Percentiles rank a stretch among this genome's conserved stretches.
Conservation (phyloP, 2,888 invertebrate species). For the Cylloceria caligata region DNA sequence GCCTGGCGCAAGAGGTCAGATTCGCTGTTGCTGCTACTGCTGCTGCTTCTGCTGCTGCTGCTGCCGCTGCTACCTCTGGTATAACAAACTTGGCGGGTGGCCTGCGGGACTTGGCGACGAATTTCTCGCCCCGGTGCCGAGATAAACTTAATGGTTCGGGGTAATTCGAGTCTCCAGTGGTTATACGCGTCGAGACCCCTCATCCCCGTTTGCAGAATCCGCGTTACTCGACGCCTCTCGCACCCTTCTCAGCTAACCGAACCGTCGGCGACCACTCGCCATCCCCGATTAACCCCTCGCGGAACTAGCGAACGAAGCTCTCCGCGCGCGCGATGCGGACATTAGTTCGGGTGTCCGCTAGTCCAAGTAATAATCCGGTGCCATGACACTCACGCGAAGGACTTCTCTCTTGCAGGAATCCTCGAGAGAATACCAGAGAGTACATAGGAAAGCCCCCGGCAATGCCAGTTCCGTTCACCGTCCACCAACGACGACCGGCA, state of each 20-base stretch:
- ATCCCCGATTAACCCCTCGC: slow-evolving; percentile 57
- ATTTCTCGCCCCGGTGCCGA: slow-evolving; percentile 72
- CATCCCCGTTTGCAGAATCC: slow-evolving; percentile 4
- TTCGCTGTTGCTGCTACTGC: too few relatives aligned
- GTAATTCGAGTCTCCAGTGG: slow-evolving; percentile 77
- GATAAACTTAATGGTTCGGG: slow-evolving; percentile 82
- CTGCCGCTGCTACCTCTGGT: slow-evolving; percentile 27
- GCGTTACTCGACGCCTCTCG: slow-evolving; percentile 6
- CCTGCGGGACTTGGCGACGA: slow-evolving; percentile 70
- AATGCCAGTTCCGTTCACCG: slow-evolving; percentile 53
- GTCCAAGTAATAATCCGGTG: slow-evolving; percentile 41
- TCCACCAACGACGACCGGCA: slow-evolving; percentile 50
- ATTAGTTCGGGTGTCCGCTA: slow-evolving; percentile 29
- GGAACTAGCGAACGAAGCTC: slow-evolving; percentile 17
- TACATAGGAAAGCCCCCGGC: slow-evolving; percentile 40
- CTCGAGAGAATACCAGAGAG: slow-evolving; percentile 30
- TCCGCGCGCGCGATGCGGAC: slow-evolving; percentile 6
- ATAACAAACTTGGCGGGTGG: slow-evolving; percentile 68
- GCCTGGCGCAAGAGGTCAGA: background rate
- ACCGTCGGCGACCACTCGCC: slow-evolving; percentile 30
- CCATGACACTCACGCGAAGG: slow-evolving; percentile 15
- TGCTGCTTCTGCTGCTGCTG: too few relatives aligned
- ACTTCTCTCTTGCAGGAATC: slow-evolving; percentile 40
- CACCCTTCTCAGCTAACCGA: slow-evolving; percentile 20
- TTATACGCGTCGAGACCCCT: slow-evolving; percentile 60